Percentiles rank a stretch among this genome's conserved stretches.
Conservation (phyloP, 2,888 invertebrate species). For the Mantis religiosa region DNA sequence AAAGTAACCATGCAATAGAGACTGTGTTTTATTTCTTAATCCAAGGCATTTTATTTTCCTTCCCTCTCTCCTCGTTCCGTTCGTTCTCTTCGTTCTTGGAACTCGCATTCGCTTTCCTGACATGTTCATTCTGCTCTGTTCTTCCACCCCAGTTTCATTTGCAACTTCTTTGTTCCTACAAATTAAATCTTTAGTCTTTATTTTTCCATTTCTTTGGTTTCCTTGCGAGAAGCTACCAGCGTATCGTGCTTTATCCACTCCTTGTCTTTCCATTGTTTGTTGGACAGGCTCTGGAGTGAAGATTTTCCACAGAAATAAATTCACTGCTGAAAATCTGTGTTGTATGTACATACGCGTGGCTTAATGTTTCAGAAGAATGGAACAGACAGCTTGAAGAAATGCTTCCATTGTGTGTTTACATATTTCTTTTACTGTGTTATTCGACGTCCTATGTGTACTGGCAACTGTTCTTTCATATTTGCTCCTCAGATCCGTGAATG, state of each 20-base stretch:
- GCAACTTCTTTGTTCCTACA: background rate
- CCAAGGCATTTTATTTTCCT: background rate
- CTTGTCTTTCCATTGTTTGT: background rate
- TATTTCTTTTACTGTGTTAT: background rate
- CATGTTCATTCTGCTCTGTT: background rate
- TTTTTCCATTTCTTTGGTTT: background rate
- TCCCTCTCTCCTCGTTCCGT: background rate
- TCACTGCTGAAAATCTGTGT: background rate
- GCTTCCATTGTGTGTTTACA: background rate
- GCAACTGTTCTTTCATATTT: too few relatives aligned
- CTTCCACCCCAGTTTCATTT: background rate
- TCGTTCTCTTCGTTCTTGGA: background rate
- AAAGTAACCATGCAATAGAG: background rate
- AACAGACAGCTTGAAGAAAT: background rate
- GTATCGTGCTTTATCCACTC: background rate
- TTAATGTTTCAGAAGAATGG: background rate
- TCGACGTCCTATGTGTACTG: background rate
- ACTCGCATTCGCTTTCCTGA: background rate
- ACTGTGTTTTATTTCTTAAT: background rate
- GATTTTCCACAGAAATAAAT: background rate
- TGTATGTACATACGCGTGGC: background rate
- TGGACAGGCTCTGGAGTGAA: background rate
- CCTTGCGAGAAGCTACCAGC: background rate
- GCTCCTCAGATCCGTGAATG: too few relatives aligned
- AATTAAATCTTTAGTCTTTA: slow-evolving; percentile 2